These are phyloP conservation scores for Falco columbarius DNA, from an alignment of 2,797 vertebrate genomes.

Conservation along the genomic window DNA sequence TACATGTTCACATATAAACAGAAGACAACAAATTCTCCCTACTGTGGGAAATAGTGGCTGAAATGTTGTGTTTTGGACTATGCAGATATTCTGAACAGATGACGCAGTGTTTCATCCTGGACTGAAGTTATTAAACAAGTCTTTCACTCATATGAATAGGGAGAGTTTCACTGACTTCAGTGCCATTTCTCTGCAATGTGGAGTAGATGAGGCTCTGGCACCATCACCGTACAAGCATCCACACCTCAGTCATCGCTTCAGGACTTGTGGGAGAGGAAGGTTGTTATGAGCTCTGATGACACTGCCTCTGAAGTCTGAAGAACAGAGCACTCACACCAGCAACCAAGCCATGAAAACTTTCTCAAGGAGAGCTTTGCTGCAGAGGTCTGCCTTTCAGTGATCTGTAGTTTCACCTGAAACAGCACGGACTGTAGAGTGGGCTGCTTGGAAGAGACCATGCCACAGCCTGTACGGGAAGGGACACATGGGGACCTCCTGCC, in stretches of 20 bases:
- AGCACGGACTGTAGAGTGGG: background rate
- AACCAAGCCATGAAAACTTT: background rate
- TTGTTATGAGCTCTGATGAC: background rate
- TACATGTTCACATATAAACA: background rate
- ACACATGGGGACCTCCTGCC: background rate
- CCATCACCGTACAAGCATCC: rapidly evolving
- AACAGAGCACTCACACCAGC: background rate
- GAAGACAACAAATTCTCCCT: background rate
- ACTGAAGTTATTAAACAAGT: background rate
- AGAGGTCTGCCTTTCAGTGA: background rate
- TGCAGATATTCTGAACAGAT: background rate
- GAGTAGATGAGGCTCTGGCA: background rate
- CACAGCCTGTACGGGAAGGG: background rate
- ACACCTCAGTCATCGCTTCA: background rate
- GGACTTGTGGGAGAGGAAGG: background rate
- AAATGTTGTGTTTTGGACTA: background rate
- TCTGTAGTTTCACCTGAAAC: background rate
- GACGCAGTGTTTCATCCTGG: background rate
- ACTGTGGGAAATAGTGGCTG: background rate
- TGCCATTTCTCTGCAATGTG: background rate
- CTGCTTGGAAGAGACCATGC: background rate
- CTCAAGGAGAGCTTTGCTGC: background rate
- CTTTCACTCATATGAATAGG: background rate
- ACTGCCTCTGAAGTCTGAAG: background rate
- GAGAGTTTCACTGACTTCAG: background rate